Conservation (phyloP, 1,140 invertebrate genomes). For the Arion vulgaris region DNA sequence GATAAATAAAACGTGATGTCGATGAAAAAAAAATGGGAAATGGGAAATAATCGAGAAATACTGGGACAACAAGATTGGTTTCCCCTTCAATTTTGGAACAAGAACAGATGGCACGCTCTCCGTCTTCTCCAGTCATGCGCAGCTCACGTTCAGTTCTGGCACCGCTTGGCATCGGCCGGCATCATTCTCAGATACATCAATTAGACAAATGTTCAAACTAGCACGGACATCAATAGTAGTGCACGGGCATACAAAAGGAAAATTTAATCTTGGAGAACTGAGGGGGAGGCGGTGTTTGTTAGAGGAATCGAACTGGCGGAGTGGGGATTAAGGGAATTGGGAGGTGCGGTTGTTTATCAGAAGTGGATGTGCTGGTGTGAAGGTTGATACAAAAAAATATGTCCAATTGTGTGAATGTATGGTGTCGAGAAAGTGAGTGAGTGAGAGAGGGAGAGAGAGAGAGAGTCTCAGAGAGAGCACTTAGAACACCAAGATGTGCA, state of each 20-base stretch:
- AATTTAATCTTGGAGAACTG: not conserved
- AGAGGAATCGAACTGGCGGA: not conserved
- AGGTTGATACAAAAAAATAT: not conserved
- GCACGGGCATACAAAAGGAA: not conserved
- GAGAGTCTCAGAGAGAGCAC: no score
- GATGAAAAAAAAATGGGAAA: no score
- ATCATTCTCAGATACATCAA: conserved; percentile 27
- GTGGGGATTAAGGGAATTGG: not conserved
- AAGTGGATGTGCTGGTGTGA: not conserved
- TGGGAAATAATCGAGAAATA: not conserved
- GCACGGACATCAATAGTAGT: conserved; percentile 4
- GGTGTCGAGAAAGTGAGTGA: no score
- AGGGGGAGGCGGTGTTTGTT: not conserved
- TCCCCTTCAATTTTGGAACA: not conserved
- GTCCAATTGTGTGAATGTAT: no score
- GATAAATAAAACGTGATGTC: no score
- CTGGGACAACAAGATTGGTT: not conserved
- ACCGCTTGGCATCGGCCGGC: not conserved
- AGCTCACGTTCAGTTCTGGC: conserved; percentile 17
- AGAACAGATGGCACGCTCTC: not conserved
- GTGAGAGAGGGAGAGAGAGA: no score
- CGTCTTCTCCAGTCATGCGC: not conserved
- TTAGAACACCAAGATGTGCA: no score
- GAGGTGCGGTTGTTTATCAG: not conserved
- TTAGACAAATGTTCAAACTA: conserved; percentile 21